These are phyloP conservation scores for Esox niger DNA, from an alignment of 2,113 vertebrate genomes.

Conservation along the genomic window DNA sequence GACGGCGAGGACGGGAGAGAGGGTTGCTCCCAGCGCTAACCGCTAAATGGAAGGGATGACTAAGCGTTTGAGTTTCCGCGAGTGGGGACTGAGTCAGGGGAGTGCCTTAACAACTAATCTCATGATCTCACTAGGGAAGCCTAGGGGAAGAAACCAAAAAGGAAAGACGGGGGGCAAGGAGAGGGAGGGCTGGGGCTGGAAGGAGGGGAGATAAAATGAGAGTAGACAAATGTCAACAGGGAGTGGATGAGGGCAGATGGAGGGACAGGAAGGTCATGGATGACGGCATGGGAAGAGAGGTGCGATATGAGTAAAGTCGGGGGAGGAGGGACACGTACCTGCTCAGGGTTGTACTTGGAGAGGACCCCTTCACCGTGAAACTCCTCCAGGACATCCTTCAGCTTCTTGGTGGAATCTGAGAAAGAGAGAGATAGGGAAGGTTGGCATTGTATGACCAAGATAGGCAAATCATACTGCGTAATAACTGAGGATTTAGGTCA, in stretches of 20 bases:
- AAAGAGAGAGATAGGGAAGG: constrained; percentile 1
- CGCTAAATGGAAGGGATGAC: constrained; percentile 32
- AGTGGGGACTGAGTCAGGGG: constrained; percentile 35
- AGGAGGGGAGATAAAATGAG: neutral
- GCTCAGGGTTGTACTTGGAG: constrained; percentile 85
- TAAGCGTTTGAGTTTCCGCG: constrained; percentile 29
- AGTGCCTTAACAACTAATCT: neutral
- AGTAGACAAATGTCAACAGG: too few relatives aligned
- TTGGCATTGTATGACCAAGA: too few relatives aligned
- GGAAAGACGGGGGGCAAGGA: neutral
- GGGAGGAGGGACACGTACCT: constrained; percentile 71
- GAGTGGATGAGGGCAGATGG: neutral
- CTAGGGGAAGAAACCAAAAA: neutral
- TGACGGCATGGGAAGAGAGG: neutral
- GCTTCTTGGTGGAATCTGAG: constrained; percentile 91
- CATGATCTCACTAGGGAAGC: neutral
- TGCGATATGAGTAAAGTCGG: neutral
- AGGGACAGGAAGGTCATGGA: neutral
- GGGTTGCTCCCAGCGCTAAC: neutral
- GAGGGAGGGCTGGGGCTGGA: neutral
- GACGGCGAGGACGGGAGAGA: neutral
- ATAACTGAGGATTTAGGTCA: too few relatives aligned
- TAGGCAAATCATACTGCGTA: too few relatives aligned
- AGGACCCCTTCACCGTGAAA: constrained; percentile 84
- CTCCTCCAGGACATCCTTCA: constrained; percentile 92